These are phyloP conservation scores for Dendroctonus ponderosae DNA, from an alignment of 1,140 invertebrate genomes.

Conservation along the genomic window DNA sequence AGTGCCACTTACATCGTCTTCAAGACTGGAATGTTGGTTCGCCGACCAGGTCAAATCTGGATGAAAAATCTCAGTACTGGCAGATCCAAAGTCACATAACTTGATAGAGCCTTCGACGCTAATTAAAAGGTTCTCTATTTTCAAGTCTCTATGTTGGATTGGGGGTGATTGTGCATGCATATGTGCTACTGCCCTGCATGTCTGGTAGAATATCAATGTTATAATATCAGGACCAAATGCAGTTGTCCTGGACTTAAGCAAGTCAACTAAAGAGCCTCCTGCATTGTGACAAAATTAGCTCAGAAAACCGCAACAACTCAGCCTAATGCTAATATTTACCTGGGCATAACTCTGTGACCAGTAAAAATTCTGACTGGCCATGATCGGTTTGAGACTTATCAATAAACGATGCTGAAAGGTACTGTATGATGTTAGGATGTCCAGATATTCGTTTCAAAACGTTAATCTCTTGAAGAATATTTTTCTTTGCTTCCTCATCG, in stretches of 20 bases:
- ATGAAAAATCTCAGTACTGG: constrained; percentile 78
- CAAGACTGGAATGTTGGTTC: constrained; percentile 84
- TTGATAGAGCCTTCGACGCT: constrained; percentile 83
- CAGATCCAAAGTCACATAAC: constrained; percentile 98
- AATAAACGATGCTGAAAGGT: constrained; percentile 70
- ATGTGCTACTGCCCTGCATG: constrained; percentile 84
- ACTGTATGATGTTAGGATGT: constrained; percentile 79
- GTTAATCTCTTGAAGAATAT: constrained; percentile 76
- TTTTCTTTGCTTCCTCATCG: constrained; percentile 74
- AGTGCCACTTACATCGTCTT: constrained; percentile 78
- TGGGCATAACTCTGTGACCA: constrained; percentile 48
- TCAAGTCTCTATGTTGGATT: constrained; percentile 91
- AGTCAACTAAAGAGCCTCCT: constrained; percentile 79
- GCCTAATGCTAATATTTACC: constrained; percentile 32
- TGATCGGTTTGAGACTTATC: constrained; percentile 66
- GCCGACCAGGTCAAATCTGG: constrained; percentile 91
- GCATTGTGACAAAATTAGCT: constrained; percentile 2
- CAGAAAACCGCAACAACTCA: background rate
- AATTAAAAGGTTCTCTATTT: constrained; percentile 73
- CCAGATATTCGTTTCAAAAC: constrained; percentile 74
- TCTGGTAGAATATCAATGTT: constrained; percentile 89
- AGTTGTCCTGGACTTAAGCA: constrained; percentile 64
- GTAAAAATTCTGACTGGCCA: constrained; percentile 53
- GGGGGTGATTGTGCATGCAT: constrained; percentile 89
- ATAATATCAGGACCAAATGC: constrained; percentile 73